A percentile compares a stretch with the other conserved stretches of the same genome.
phyloP scores from a whole-genome alignment of 1,140 invertebrate genomes.

The Elysia chlorotica region DNA sequence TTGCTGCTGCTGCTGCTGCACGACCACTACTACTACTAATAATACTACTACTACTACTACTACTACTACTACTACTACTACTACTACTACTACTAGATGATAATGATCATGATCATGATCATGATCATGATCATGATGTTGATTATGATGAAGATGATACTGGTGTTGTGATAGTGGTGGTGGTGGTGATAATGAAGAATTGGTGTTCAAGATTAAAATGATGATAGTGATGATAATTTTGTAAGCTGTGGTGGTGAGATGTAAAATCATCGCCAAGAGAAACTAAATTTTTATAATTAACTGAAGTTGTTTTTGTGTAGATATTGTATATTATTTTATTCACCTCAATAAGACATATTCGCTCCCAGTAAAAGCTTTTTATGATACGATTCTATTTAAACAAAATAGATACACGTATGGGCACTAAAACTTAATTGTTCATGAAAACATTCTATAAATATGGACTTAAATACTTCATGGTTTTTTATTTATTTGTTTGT shows the following conservation, averaged over 20 bases:
- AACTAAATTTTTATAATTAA: background rate
- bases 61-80: conserved; percentile 1
- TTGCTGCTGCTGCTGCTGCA: background rate
- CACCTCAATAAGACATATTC: no score
- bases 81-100: background rate
- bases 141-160: background rate
- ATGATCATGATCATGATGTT: background rate
- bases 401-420: no score
- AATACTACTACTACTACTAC: background rate
- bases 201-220: background rate
- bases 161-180: background rate
- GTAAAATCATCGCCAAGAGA: background rate
- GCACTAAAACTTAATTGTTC: no score
- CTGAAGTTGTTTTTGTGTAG: no score
- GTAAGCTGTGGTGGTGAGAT: background rate
- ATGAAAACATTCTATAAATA: no score
- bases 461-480: no score
- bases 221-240: background rate
- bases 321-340: no score
- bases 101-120: background rate
- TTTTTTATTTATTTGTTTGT: no score
- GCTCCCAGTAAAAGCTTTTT: no score
- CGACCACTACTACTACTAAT: background rate
- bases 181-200: background rate
- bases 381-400: no score